Evolutionary conservation across 1,140 invertebrate species (phyloP).

Genomic region (Wasmannia auropunctata): DNA sequence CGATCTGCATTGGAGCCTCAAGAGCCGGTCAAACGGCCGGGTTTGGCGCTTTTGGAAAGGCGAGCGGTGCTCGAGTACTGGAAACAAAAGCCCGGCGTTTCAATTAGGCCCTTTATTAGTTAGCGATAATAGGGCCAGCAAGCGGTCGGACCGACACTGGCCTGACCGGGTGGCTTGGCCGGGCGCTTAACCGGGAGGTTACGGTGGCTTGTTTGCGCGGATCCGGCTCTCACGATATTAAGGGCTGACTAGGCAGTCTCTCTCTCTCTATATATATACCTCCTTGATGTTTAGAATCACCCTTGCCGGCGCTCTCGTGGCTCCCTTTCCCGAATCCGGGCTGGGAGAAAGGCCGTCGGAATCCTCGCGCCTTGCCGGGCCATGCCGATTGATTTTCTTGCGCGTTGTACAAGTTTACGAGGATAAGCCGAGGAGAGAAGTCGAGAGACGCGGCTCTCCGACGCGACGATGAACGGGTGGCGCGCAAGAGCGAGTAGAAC

Average conservation of each 20-base stretch:
- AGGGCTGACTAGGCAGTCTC: constrained; percentile 84
- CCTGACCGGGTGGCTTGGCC: constrained; percentile 72
- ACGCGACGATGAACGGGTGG: background rate
- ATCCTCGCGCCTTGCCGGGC: constrained; percentile 61
- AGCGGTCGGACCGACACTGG: constrained; percentile 64
- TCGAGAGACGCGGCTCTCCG: constrained; percentile 63
- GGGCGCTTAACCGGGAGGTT: constrained; percentile 82
- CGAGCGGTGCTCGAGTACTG: constrained; percentile 65
- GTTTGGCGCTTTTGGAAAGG: constrained; percentile 54
- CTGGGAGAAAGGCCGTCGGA: constrained; percentile 18
- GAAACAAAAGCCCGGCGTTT: constrained; percentile 83
- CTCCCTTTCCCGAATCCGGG: constrained; percentile 22
- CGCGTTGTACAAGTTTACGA: constrained; percentile 70
- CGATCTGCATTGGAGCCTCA: background rate
- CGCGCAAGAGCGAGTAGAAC: constrained; percentile 33
- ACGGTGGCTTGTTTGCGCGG: constrained; percentile 82
- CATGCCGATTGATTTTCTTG: constrained; percentile 84
- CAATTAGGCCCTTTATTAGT: constrained; percentile 85
- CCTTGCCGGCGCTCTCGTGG: constrained; percentile 22
- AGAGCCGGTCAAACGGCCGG: constrained; percentile 59
- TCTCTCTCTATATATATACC: constrained; percentile 68
- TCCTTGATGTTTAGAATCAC: constrained; percentile 65
- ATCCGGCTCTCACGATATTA: constrained; percentile 84
- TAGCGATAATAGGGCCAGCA: constrained; percentile 82
- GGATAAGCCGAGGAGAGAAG: constrained; percentile 59